A percentile compares a stretch with the other conserved stretches of the same genome.
Conservation (phyloP, 2,797 vertebrate species). For the Myotis vivesi region DNA sequence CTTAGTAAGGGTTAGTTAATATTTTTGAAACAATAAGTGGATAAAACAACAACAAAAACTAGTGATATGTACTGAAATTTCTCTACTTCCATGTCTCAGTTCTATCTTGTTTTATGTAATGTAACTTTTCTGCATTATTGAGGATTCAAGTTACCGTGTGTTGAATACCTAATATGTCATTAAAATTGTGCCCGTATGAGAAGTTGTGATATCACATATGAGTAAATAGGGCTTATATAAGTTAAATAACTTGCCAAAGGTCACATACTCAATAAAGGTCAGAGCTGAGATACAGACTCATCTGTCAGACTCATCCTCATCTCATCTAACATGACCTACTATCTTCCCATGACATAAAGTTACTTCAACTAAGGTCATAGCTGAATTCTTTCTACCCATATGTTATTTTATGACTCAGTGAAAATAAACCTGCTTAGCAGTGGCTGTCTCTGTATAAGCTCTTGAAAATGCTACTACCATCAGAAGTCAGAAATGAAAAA, state of each 20-base stretch:
- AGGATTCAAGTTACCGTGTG: not conserved
- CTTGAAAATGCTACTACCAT: slow-evolving; percentile 26
- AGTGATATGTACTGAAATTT: not conserved
- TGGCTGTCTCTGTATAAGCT: not conserved
- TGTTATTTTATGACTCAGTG: slow-evolving; percentile 24
- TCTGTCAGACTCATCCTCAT: not conserved
- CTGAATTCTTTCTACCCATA: not conserved
- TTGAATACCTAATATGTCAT: not conserved
- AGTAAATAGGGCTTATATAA: not conserved
- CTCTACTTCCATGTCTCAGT: not conserved
- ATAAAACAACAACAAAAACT: not conserved
- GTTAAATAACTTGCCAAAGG: not conserved
- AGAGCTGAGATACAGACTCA: not conserved
- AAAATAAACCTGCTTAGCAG: slow-evolving; percentile 36
- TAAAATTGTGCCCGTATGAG: not conserved
- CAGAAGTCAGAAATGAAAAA: slow-evolving; percentile 55
- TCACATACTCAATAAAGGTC: not conserved
- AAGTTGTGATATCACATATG: not conserved
- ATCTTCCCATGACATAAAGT: not conserved
- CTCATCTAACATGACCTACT: not conserved
- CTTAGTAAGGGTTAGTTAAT: not conserved
- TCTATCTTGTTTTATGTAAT: not conserved
- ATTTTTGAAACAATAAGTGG: not conserved
- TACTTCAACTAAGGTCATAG: not conserved
- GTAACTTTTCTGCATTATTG: not conserved